Base-by-base conservation (phyloP, 1,140 invertebrate genomes). In the Adoxophyes honmai region DNA sequence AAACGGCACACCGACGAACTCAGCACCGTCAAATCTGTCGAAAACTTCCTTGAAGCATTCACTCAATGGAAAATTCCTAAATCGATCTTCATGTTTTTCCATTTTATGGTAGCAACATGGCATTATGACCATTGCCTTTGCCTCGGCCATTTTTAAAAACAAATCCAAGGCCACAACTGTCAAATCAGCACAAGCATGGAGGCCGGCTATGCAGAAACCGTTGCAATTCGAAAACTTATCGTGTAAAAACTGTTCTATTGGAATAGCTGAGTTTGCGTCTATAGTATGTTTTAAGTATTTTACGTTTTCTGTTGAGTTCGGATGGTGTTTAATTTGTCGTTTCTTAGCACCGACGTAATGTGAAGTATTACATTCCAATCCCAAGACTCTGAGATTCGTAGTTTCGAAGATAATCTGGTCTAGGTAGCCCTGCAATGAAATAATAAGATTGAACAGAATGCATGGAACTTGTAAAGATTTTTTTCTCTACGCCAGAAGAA, bases 91-190 rank as follows among this genome's bases (percentile, higher is more conserved):
- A 14, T 63, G 54, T 42, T 67, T 36, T 33, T 18, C 21, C 57
- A 96, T 87, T 80, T 95, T 95, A 82, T 97, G 96, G 73, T 97
- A 97, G 69, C 96, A 98, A 73, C 96, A 98, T 4, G 95, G 94
- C 81, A 97, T 93, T 34, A 96, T 91, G 37, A 94, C 90, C 9
- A 96, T 68, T 13, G 91, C 81, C 51, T 88, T 88, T 3, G 92
- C 92, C 21, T 85, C 69, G 16, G 89, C 71, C 81, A 94, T 91
- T 64, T 91, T 84, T 10, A 91, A 66, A 88, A 95, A 97, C 66
- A 96, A 84, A 73, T 92, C 91, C 9, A 96, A 90, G 14, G 94
- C 92, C 15, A 91, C 91, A 8, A 95, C 89, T 53, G 94, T 94
- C 18, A 98, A 90, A 86, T 97, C 95, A 0, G 94, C 96, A 82